These are phyloP conservation scores for Scaptomyza montana DNA, from an alignment of 1,140 invertebrate species.

Conservation along the genomic window DNA sequence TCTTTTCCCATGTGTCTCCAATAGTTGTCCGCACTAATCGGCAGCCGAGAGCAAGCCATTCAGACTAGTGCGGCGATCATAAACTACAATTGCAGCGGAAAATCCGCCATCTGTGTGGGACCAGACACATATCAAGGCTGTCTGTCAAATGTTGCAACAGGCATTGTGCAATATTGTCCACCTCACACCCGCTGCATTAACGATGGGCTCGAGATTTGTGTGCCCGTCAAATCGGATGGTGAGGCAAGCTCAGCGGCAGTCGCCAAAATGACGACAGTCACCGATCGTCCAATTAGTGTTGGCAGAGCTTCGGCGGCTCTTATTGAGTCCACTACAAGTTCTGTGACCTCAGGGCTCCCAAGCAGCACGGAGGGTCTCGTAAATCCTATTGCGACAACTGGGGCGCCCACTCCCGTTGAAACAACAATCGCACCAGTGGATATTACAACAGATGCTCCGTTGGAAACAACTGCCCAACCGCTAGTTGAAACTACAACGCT, in stretches of 20 bases:
- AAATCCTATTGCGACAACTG: slow-evolving; percentile 11
- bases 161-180: slow-evolving; percentile 46
- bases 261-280: slow-evolving; percentile 58
- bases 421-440: slow-evolving; percentile 16
- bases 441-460: slow-evolving; percentile 17
- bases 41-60: slow-evolving; percentile 33
- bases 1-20: background rate
- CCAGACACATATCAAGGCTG: slow-evolving; percentile 61
- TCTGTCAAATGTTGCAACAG: slow-evolving; percentile 43
- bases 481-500: no score
- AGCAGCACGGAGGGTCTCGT: slow-evolving; percentile 18
- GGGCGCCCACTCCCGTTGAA: slow-evolving; percentile 6
- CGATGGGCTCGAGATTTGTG: slow-evolving; percentile 73
- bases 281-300: slow-evolving; percentile 45
- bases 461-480: slow-evolving; percentile 1
- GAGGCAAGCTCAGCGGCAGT: slow-evolving; percentile 51
- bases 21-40: slow-evolving; percentile 56
- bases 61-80: slow-evolving; percentile 48
- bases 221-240: slow-evolving; percentile 51
- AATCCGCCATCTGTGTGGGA: slow-evolving; percentile 66
- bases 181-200: slow-evolving; percentile 67
- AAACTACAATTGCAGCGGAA: slow-evolving; percentile 63
- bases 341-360: slow-evolving; percentile 16
- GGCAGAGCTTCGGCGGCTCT: slow-evolving; percentile 47
- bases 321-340: slow-evolving; percentile 43